Evolutionary conservation across 2,113 vertebrate genomes (phyloP).

Genomic region (Eubucco bourcierii): DNA sequence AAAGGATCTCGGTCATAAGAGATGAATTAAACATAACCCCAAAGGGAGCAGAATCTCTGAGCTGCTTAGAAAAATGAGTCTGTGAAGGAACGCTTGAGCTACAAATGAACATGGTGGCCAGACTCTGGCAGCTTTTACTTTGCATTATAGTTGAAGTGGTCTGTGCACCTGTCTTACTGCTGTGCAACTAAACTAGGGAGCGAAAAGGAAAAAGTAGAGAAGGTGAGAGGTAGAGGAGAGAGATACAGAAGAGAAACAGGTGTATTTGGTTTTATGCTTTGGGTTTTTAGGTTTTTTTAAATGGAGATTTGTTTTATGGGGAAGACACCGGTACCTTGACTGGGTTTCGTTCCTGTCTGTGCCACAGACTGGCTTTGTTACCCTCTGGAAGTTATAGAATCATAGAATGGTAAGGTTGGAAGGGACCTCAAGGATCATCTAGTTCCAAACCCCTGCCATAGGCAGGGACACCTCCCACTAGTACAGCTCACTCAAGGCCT

Average conservation of each 20-base stretch:
- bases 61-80: neutral
- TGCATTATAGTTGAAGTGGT: neutral
- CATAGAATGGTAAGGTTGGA: no score
- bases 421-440: no score
- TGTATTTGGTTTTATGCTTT: neutral
- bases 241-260: neutral
- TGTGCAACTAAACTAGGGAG: neutral
- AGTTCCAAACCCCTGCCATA: no score
- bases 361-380: neutral
- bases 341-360: neutral
- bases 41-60: neutral
- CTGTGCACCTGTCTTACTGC: neutral
- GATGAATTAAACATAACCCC: slow-evolving; percentile 30
- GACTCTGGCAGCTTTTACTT: accelerated
- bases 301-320: neutral
- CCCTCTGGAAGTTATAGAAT: neutral
- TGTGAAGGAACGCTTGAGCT: neutral
- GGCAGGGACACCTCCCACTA: no score
- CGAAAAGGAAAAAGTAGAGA: neutral
- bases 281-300: neutral
- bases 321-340: neutral
- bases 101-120: neutral
- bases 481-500: no score
- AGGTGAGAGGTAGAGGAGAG: neutral
- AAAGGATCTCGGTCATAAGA: neutral